phyloP scores from a whole-genome alignment of 2,888 invertebrate species.

The Drosophila basisetae region DNA sequence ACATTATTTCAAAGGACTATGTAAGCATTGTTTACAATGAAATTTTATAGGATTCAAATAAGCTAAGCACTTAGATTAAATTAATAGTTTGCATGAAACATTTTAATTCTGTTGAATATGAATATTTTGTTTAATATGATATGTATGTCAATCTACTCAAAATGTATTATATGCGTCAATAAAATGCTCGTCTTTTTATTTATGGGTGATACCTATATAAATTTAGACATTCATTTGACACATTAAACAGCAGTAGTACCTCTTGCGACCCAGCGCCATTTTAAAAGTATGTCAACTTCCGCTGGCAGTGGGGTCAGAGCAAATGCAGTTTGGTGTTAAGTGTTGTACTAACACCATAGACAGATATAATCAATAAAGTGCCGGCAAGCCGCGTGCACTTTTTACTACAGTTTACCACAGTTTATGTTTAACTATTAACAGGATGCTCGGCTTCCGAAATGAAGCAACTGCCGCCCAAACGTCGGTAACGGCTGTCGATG shows the following conservation, averaged over 20 bases:
- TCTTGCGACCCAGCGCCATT: conserved; percentile 27
- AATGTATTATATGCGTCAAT: neutral
- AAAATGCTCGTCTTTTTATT: neutral
- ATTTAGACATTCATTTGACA: neutral
- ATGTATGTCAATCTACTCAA: neutral
- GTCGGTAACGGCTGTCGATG: conserved; percentile 15
- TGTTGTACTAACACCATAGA: conserved; percentile 26
- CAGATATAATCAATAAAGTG: conserved; percentile 67
- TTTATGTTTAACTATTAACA: conserved; percentile 82
- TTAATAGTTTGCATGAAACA: neutral
- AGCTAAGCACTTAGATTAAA: neutral
- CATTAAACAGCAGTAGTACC: conserved; percentile 12
- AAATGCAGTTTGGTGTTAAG: conserved; percentile 45
- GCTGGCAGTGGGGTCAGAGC: conserved; percentile 24
- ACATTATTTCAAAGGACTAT: neutral
- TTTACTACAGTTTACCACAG: conserved; percentile 78
- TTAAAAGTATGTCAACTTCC: conserved; percentile 71
- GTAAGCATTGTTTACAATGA: neutral
- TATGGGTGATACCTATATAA: neutral
- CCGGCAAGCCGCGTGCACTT: conserved; percentile 58
- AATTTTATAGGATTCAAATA: neutral
- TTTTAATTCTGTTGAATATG: neutral
- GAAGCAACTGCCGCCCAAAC: conserved; percentile 61
- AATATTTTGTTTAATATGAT: neutral
- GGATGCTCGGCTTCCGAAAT: conserved; percentile 75